Evolutionary conservation across 2,888 invertebrate species (phyloP), one percentile per base, ranked within the genome.

Genomic region (Microctonus brassicae): DNA sequence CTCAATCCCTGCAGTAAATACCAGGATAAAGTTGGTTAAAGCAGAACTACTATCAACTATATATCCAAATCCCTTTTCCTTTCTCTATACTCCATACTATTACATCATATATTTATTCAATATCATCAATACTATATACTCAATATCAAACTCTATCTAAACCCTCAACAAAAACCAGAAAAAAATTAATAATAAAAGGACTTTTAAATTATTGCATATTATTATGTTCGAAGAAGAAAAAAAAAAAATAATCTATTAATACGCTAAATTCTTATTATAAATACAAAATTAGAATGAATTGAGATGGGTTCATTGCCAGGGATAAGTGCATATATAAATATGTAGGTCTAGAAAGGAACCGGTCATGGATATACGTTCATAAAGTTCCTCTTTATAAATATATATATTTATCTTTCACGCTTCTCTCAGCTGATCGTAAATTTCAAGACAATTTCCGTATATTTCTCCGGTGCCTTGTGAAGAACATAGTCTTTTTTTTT

Each of bases 21-120:
- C 73, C 72, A 29, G 69, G 75, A 61, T 69, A 62, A 68, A 53
- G 69, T 72, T 72, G 60, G 75, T 77, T 77, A 76, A 77, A 77
- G 76, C 74, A 63, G 77, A 76, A 75, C 77, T 75, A 69, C 73
- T 67, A 65, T 69, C 70, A 60, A 42, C 42, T 22, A n/a, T n/a
- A n/a, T n/a, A 13, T 11, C 7, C 47, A n/a, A 7, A 36, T 47
- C 22, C n/a, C 42, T 36, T 58, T 39, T 13, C 20, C 58, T 42
- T 20, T 67, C 29, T 57, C 6, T 17, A 17, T n/a, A n/a, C n/a
- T n/a, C n/a, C n/a, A n/a, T n/a, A n/a, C n/a, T n/a, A n/a, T n/a
- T n/a, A n/a, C n/a, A n/a, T n/a, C n/a, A n/a, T n/a, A n/a, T n/a
- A n/a, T n/a, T n/a, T n/a, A n/a, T n/a, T n/a, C n/a, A n/a, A n/a